phyloP scores from a whole-genome alignment of 2,888 invertebrate genomes.

The Phaonia tiefii region DNA sequence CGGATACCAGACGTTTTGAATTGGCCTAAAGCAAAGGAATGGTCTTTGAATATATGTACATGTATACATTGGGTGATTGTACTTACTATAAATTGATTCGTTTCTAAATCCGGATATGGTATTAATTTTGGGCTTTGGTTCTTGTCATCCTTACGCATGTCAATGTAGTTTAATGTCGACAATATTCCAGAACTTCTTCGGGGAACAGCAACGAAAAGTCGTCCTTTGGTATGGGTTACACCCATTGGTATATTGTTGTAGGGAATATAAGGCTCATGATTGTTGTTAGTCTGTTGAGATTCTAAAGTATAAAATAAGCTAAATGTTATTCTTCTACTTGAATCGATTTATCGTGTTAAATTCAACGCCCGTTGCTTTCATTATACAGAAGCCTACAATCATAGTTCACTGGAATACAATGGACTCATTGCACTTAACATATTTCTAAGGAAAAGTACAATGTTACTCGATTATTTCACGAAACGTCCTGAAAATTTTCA shows the following conservation, averaged over 20 bases:
- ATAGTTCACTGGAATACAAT: too few species aligned
- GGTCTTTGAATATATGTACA: too few species aligned
- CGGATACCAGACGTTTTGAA: conserved; percentile 82
- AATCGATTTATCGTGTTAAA: too few species aligned
- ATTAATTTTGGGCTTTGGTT: conserved; percentile 75
- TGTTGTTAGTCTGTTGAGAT: conserved; percentile 15
- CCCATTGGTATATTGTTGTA: conserved; percentile 80
- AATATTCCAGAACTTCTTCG: conserved; percentile 85
- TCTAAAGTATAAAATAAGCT: too few species aligned
- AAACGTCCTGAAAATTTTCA: too few species aligned
- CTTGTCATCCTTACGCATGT: conserved; percentile 76
- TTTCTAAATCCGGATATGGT: conserved; percentile 77
- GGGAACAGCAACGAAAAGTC: conserved; percentile 87
- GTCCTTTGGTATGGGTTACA: conserved; percentile 80
- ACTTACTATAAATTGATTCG: conserved; percentile 71
- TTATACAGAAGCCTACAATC: too few species aligned
- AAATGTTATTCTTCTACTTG: too few species aligned
- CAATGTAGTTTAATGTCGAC: conserved; percentile 82
- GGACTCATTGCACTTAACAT: too few species aligned
- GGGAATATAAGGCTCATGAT: conserved; percentile 72
- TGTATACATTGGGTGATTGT: not conserved
- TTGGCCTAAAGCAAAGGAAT: conserved; percentile 61
- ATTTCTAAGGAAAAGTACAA: too few species aligned
- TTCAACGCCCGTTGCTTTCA: too few species aligned
- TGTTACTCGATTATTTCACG: too few species aligned